Evolutionary conservation across 2,113 vertebrate genomes (phyloP), one percentile per base, ranked within the genome.

Genomic region (Centropristis striata): DNA sequence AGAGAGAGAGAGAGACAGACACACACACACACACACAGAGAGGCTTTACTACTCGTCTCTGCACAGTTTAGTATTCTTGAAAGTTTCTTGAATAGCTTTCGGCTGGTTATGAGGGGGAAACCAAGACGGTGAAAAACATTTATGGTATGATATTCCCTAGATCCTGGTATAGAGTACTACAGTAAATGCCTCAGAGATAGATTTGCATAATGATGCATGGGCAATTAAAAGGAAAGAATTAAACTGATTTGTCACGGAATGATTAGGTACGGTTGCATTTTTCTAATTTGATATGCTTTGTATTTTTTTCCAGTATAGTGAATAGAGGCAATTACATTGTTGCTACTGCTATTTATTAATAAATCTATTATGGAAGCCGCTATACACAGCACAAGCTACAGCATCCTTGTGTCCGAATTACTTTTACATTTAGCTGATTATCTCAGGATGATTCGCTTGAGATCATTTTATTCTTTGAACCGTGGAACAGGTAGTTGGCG

Each of bases 151-250:
- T 69, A 49, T 53, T 57, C 39, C 6, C 23, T 75, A 16, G 32
- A 85, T 68, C 47, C 41, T 77, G 58, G 2, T 49, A 46, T 27
- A 55, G 54, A 59, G 51, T 20, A 18, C 21, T 80, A 4, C 32
- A 32, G 32, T 32, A 27, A 68, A 78, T 55, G 50, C 64, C 57
- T 50, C 25, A 21, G 23, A 71, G 50, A 39, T n/a, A 53, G 27
- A 80, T 84, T 80, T 58, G 23, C 75, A 81, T 84, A 81, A 81
- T 77, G 47, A 71, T 75, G 57, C 75, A 44, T 4, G 15, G 68
- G 44, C 61, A 83, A 87, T 89, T 84, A 86, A 83, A 81, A 84
- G 57, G 21, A 74, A 27, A 14, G 39, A 86, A 88, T 83, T 81
- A 57, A 88, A 75, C 25, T 57, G 79, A 80, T 86, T 83, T 69